These are phyloP conservation scores for Pimpla rufipes DNA, from an alignment of 2,888 invertebrate genomes.

Conservation along the genomic window DNA sequence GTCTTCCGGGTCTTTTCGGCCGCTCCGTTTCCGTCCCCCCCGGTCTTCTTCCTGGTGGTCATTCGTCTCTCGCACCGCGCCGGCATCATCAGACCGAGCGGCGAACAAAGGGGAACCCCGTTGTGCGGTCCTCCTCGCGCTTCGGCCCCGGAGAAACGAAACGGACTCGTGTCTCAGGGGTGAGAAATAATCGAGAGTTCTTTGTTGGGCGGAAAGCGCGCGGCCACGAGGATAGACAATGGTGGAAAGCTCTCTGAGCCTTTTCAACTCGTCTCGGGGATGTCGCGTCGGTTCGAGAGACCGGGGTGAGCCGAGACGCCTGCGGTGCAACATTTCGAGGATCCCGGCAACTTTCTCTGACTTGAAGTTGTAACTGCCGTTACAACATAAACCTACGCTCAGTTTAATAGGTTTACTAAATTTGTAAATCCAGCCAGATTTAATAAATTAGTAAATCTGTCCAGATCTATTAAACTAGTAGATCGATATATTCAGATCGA, in stretches of 20 bases:
- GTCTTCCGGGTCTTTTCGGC: not conserved
- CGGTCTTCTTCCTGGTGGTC: conserved; percentile 16
- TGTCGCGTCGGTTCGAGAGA: no score
- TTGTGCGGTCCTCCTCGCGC: not conserved
- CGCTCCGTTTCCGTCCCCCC: conserved; percentile 12
- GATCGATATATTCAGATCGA: no score
- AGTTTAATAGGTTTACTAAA: no score
- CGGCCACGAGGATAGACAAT: conserved; percentile 28
- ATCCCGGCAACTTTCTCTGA: no score
- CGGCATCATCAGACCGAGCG: conserved; percentile 1
- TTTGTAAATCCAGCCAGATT: no score
- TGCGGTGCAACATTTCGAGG: no score
- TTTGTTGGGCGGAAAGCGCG: conserved; percentile 28
- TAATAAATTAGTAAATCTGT: no score
- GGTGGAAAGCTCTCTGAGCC: conserved; percentile 19
- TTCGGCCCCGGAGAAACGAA: conserved; percentile 21
- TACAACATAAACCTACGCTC: no score
- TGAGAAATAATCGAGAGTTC: conserved; percentile 54
- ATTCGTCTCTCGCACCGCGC: conserved; percentile 21
- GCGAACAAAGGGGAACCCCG: conserved; percentile 22
- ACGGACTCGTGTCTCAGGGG: conserved; percentile 1
- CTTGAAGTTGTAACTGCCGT: no score
- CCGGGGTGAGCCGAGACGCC: no score
- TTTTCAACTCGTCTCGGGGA: not conserved
- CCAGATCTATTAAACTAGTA: no score